Percentiles rank a stretch among this genome's conserved stretches.
These are phyloP conservation scores for Notiomystis cincta DNA, from an alignment of 2,113 vertebrate genomes.

Conservation along the genomic window DNA sequence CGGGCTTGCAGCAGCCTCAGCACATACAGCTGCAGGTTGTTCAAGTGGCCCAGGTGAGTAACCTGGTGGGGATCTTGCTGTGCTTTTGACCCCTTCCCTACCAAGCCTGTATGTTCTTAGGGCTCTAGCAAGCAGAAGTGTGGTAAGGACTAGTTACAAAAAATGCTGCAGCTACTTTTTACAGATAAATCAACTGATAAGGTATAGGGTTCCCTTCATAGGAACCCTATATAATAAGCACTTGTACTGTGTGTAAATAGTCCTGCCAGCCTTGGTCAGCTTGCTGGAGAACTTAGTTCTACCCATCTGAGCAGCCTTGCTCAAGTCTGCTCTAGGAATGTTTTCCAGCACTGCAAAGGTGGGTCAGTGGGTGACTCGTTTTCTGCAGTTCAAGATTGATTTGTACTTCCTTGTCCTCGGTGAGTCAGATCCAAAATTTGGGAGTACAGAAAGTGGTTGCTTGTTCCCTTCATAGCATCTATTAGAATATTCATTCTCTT, in stretches of 20 bases:
- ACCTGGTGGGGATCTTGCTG: not conserved
- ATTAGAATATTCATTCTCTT: not conserved
- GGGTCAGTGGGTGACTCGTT: not conserved
- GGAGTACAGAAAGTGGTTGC: not conserved
- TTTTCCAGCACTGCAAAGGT: not conserved
- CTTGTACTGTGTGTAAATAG: not conserved
- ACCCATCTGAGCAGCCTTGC: not conserved
- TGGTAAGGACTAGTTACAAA: not conserved
- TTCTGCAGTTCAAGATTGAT: not conserved
- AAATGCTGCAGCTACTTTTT: not conserved
- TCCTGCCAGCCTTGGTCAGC: not conserved
- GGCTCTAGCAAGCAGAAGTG: not conserved
- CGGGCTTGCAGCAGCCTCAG: constrained; percentile 84
- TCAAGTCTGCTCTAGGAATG: not conserved
- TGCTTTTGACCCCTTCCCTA: not conserved
- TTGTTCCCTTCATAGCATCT: not conserved
- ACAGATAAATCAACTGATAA: not conserved
- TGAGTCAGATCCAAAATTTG: not conserved
- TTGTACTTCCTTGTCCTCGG: not conserved
- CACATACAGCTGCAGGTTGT: constrained; percentile 98
- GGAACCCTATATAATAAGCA: no score
- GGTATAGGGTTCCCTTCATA: not conserved
- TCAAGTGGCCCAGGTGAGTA: constrained; percentile 89
- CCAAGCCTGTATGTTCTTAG: not conserved
- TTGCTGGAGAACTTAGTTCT: not conserved